Base-by-base conservation (phyloP, 2,888 invertebrate genomes). In the Eurois occulta region DNA sequence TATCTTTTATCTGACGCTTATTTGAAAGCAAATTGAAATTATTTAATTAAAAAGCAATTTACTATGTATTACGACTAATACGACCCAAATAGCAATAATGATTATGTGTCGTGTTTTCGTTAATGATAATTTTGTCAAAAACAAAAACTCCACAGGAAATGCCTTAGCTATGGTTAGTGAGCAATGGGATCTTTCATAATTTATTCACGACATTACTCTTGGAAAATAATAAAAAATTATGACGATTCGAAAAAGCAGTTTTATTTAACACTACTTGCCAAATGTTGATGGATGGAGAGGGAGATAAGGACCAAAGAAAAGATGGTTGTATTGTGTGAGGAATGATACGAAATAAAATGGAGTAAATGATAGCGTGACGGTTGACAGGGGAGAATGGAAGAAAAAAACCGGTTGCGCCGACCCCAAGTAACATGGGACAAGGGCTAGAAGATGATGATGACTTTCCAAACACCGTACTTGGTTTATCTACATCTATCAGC, bases 101-200 rank as follows among this genome's bases (percentile, higher is more conserved):
- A 67, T 66, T 52, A 52, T 46, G 52, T 74, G 65, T 65, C 65
- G 81, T 66, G 65, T 52, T 48, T 81, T 64, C n/a, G 68, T 74
- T 46, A 74, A 62, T 71, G 58, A 60, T 75, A 48, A 83, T 85
- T 73, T 83, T 81, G 72, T 75, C 72, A 58, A 78, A 85, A 80
- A 75, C 58, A 70, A 80, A 75, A 84, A 77, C 72, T 84, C 78
- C 84, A 85, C 81, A 86, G 86, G 78, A 88, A 86, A 89, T 91
- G 92, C 93, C 93, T 94, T 94, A 91, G 91, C 86, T 84, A 93
- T 91, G 92, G 93, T 94, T 94, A 94, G 94, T 94, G 94, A 94
- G 86, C 83, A 87, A 89, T 79, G 84, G 81, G 80, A 88, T 84
- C 79, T 89, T 79, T 88, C 81, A 88, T 89, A 88, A 89, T 90